Base-by-base conservation (phyloP, 2,888 invertebrate genomes). In the Lingula anatina region DNA sequence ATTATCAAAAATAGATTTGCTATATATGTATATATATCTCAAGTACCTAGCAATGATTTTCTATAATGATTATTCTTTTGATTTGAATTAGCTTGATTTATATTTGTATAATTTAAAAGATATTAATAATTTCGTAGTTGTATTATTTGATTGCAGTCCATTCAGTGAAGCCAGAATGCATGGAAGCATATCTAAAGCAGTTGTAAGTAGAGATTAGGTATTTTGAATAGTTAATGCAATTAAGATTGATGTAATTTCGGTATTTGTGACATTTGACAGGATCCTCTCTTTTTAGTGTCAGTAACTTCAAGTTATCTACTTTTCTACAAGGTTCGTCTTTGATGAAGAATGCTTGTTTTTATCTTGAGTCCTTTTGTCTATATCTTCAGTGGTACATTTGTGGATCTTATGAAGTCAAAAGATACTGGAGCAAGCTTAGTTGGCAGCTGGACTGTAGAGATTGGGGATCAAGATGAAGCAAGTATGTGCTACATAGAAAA, bases 401-500 rank as follows among this genome's bases (percentile, higher is more conserved):
- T 70, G 25, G 83, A 86, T 61, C 82, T 90, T 69, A 84, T 92
- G 51, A 60, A 69, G 45, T 64, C 66, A 18, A 76, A 76, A 53
- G 53, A 87, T 35, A 79, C 92, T 24, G 87, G 88, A 45, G 87
- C 88, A 65, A 88, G 93, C 71, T 80, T 97, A 61, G 87, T 94
- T 25, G 97, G 90, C 48, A 96, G 96, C 66, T 99, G 95, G 92
- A 89, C 88, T 0, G 96, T 96, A 2, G 87, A 88, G 47, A 90
- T 92, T 36, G 99, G 99, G 31, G 96, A 97, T 72, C 88, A 96
- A 81, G 97, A 99, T 81, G 97, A 99, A 79, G 92, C 80, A 25
- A 62, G 78, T 79, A 59, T 50, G 62, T 55, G 15, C n/a, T 24
- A 27, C 28, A 27, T 25, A 27, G n/a, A 27, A 5, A 7, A n/a